A percentile compares a stretch with the other conserved stretches of the same genome.
Conservation (phyloP, 2,113 vertebrate genomes). For the Ivindomyrus marchei region DNA sequence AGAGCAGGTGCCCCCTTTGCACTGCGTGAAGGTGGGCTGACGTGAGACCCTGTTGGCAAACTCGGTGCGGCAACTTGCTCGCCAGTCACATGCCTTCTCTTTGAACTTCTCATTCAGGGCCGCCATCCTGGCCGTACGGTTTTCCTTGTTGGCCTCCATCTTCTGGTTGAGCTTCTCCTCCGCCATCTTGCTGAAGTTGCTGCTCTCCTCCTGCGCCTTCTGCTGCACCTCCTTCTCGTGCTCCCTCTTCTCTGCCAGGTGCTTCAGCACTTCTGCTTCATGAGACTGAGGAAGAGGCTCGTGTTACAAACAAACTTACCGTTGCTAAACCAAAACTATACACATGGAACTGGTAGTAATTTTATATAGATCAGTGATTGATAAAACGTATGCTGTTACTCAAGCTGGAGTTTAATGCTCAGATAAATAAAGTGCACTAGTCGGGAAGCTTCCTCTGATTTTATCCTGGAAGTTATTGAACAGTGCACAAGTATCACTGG, state of each 20-base stretch:
- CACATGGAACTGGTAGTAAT: background rate
- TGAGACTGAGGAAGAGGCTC: slow-evolving; percentile 65
- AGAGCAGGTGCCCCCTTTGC: too few relatives aligned
- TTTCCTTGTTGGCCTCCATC: slow-evolving; percentile 97
- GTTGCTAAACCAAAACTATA: background rate
- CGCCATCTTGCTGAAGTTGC: slow-evolving; percentile 97
- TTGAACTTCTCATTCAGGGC: slow-evolving; percentile 93
- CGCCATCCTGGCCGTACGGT: slow-evolving; percentile 87
- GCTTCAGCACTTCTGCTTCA: slow-evolving; percentile 91
- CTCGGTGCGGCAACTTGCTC: background rate
- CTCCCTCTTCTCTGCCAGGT: slow-evolving; percentile 90
- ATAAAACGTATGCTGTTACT: background rate
- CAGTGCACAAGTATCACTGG: background rate
- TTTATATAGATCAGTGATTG: background rate
- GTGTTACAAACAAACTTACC: background rate
- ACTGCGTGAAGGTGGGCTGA: background rate
- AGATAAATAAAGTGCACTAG: background rate
- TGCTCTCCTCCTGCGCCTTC: slow-evolving; percentile 92
- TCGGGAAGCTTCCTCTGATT: background rate
- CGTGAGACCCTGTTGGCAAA: background rate
- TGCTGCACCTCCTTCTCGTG: slow-evolving; percentile 93
- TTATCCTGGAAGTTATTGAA: background rate
- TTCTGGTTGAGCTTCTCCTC: slow-evolving; percentile 96
- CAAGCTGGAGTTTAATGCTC: background rate
- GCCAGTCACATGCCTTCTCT: slow-evolving; percentile 72